phyloP scores from a whole-genome alignment of 2,113 vertebrate genomes.

The Ammodytes marinus region DNA sequence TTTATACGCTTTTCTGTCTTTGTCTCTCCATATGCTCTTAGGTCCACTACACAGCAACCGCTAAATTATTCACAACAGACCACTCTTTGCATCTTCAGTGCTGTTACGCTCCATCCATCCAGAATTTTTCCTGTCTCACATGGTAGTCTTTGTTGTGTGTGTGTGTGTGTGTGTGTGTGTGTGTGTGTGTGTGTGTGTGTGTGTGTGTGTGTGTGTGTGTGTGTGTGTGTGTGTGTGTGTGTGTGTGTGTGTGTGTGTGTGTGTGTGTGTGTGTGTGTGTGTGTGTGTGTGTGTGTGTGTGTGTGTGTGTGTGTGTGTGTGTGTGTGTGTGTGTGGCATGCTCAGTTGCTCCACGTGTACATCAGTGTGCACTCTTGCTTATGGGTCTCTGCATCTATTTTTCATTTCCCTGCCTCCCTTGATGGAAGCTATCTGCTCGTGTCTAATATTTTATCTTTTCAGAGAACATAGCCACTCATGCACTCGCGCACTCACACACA shows the following conservation, averaged over 20 bases:
- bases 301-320: constrained; percentile 6
- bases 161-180: constrained; percentile 2
- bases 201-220: constrained; percentile 9
- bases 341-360: neutral
- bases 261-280: neutral
- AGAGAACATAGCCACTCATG: constrained; percentile 17
- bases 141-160: constrained; percentile 19
- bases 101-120: constrained; percentile 69
- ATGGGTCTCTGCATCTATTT: constrained; percentile 58
- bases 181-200: neutral
- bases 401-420: constrained; percentile 40
- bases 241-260: too few relatives aligned
- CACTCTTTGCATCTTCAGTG: constrained; percentile 75
- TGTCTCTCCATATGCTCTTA: constrained; percentile 62
- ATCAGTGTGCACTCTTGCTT: constrained; percentile 18
- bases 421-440: constrained; percentile 24
- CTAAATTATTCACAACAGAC: constrained; percentile 81
- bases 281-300: neutral
- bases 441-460: constrained; percentile 34
- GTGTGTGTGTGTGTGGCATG: neutral
- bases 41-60: constrained; percentile 70
- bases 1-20: constrained; percentile 31
- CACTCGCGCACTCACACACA: neutral
- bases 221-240: neutral
- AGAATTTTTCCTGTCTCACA: constrained; percentile 64